Evolutionary conservation across 35 echinoderm and acorn worm genomes (phyloP).

Genomic region (Hemicentrotus pulcherrimus): DNA sequence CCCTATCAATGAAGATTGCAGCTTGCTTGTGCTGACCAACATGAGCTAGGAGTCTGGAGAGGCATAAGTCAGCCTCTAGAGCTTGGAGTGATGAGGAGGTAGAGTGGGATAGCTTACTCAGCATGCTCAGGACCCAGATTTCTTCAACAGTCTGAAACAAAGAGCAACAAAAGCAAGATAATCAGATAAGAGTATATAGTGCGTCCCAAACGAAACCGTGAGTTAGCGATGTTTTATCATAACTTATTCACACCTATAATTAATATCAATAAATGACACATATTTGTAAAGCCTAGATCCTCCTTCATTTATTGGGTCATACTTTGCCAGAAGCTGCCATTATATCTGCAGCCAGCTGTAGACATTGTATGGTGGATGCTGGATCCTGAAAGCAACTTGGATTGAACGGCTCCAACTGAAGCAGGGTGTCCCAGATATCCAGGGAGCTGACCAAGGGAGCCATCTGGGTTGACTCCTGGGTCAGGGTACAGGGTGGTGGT

Average conservation of each 20-base stretch:
- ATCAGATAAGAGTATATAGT: too few species aligned
- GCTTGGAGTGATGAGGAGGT: not conserved
- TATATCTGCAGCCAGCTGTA: constrained; percentile 63
- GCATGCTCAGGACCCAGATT: constrained; percentile 34
- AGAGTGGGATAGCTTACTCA: constrained; percentile 14
- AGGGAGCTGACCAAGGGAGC: constrained; percentile 65
- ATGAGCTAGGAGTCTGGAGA: constrained; percentile 25
- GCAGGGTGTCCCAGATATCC: constrained; percentile 66
- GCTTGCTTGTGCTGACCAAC: not conserved
- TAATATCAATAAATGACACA: too few species aligned
- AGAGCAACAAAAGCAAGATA: not conserved
- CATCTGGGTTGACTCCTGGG: constrained; percentile 37
- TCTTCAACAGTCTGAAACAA: constrained; percentile 31
- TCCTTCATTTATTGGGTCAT: too few species aligned
- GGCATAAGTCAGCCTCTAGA: not conserved
- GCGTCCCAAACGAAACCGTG: too few species aligned
- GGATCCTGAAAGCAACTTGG: constrained; percentile 52
- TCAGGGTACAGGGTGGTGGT: constrained; percentile 43
- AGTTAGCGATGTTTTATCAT: too few species aligned
- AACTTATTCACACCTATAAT: too few species aligned
- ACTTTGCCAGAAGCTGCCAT: constrained; percentile 50
- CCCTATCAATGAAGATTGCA: not conserved
- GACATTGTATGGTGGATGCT: constrained; percentile 49
- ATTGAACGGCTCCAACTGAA: constrained; percentile 33
- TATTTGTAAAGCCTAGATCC: too few species aligned